Percentiles rank a stretch among this genome's conserved stretches.
phyloP scores from a whole-genome alignment of 2,113 vertebrate species.

The Neogobius melanostomus region DNA sequence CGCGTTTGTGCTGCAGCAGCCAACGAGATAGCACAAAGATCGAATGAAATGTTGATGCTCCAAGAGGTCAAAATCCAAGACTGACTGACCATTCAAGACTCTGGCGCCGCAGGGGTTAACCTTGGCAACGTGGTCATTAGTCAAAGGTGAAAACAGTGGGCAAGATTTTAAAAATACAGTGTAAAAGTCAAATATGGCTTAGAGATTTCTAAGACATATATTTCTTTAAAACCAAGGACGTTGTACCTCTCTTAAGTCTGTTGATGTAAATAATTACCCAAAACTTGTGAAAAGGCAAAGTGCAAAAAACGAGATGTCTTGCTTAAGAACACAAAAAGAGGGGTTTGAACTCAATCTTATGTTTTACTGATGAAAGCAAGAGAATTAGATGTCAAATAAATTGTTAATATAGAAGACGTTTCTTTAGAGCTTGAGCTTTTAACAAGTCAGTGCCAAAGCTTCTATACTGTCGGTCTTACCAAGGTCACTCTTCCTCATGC shows the following conservation, averaged over 20 bases:
- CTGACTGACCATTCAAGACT: conserved; percentile 8
- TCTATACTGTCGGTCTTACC: conserved; percentile 57
- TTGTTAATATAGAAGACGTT: conserved; percentile 7
- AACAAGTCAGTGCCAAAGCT: too few species aligned
- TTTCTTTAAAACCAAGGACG: background rate
- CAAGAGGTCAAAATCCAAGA: conserved; percentile 31
- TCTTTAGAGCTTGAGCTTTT: conserved; percentile 56
- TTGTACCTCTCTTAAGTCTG: background rate
- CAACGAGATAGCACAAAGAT: background rate
- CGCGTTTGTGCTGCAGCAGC: background rate
- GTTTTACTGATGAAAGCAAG: too few species aligned
- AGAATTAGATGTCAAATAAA: too few species aligned
- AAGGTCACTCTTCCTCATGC: too few species aligned
- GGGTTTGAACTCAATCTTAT: too few species aligned
- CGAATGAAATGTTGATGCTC: conserved; percentile 28
- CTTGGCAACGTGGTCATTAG: conserved; percentile 13
- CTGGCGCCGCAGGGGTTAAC: conserved; percentile 21
- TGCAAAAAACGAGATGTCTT: too few species aligned
- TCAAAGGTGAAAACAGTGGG: conserved; percentile 12
- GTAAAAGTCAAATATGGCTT: conserved; percentile 1
- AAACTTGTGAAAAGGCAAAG: background rate
- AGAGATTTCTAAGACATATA: background rate
- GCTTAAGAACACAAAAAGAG: too few species aligned
- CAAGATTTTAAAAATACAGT: too few species aligned
- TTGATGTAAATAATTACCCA: background rate